These are phyloP conservation scores for Pangasius mekongensis DNA, from an alignment of 2,797 vertebrate genomes.

Conservation along the genomic window DNA sequence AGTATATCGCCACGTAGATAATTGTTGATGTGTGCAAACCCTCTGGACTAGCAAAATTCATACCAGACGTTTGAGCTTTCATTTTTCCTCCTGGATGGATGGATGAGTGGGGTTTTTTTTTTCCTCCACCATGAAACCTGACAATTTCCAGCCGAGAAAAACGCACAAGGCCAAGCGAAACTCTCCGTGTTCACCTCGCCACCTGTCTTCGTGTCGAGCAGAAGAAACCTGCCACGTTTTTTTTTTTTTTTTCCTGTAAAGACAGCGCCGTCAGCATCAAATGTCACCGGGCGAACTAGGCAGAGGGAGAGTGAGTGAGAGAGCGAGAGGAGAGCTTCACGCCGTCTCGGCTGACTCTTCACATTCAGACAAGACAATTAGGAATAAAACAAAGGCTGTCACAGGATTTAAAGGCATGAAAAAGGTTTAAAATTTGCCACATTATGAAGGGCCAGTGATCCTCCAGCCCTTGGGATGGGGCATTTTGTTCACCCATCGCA, in stretches of 20 bases:
- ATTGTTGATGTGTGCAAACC: neutral
- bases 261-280: conserved; percentile 70
- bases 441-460: conserved; percentile 68
- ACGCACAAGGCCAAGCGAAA: conserved; percentile 32
- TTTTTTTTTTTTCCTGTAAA: conserved; percentile 34
- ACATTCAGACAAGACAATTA: conserved; percentile 72
- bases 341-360: conserved; percentile 64
- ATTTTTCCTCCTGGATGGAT: conserved; percentile 24
- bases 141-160: conserved; percentile 43
- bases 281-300: conserved; percentile 62
- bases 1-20: neutral
- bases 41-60: neutral
- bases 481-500: conserved; percentile 60
- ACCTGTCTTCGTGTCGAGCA: conserved; percentile 48
- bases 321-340: conserved; percentile 57
- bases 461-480: conserved; percentile 58
- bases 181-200: conserved; percentile 43
- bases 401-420: conserved; percentile 68
- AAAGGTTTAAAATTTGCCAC: conserved; percentile 73
- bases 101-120: neutral
- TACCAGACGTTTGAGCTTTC: neutral
- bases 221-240: conserved; percentile 44
- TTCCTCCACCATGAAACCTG: conserved; percentile 36
- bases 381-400: conserved; percentile 71
- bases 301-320: conserved; percentile 23